Conservation (phyloP, 2,888 invertebrate species). For the Cheiracanthium punctorium region DNA sequence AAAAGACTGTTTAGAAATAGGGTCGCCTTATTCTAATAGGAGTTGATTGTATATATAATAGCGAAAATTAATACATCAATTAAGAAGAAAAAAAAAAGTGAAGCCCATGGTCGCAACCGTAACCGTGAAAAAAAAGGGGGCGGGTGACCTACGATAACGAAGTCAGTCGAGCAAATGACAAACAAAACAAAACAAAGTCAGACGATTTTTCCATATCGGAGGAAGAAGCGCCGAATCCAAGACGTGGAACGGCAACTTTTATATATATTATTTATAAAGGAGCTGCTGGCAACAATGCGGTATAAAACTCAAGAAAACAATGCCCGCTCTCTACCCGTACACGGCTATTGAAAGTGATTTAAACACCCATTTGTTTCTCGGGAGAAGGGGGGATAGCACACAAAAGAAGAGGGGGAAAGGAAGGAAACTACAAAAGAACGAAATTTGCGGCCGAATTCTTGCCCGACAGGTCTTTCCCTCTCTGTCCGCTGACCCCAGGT, state of each 20-base stretch:
- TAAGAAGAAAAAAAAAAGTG: too few species aligned
- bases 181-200: too few species aligned
- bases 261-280: too few species aligned
- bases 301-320: slow-evolving; percentile 30
- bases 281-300: slow-evolving; percentile 11
- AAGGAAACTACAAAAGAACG: slow-evolving; percentile 2
- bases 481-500: slow-evolving; percentile 64
- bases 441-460: slow-evolving; percentile 66
- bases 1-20: too few species aligned
- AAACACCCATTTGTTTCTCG: slow-evolving; percentile 60
- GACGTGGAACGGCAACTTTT: slow-evolving; percentile 17
- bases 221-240: slow-evolving; percentile 14
- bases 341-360: slow-evolving; percentile 62
- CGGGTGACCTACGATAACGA: too few species aligned
- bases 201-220: too few species aligned
- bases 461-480: slow-evolving; percentile 64
- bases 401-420: not conserved
- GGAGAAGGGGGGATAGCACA: not conserved
- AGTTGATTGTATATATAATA: too few species aligned
- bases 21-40: too few species aligned
- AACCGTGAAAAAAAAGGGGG: too few species aligned
- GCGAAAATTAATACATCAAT: too few species aligned
- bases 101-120: too few species aligned
- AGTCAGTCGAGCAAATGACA: too few species aligned
- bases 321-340: slow-evolving; percentile 55